phyloP scores from a whole-genome alignment of 2,797 vertebrate genomes.

The Aeoliscus strigatus region DNA sequence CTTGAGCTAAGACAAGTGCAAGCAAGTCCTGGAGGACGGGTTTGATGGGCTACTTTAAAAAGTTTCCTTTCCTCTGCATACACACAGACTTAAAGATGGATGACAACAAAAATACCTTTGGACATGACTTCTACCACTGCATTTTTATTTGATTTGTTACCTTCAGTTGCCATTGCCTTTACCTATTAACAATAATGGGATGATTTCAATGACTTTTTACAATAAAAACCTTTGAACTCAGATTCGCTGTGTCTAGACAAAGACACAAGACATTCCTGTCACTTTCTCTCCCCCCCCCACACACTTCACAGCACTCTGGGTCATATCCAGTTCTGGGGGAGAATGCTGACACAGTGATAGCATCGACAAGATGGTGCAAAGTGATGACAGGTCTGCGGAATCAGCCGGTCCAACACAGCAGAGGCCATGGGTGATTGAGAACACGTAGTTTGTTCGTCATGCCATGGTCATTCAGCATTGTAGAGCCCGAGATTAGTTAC shows the following conservation, averaged over 20 bases:
- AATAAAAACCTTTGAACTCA: no score
- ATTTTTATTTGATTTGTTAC: neutral
- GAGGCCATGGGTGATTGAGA: slow-evolving; percentile 52
- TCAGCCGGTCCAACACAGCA: slow-evolving; percentile 58
- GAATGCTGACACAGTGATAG: slow-evolving; percentile 64
- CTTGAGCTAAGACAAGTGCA: slow-evolving; percentile 62
- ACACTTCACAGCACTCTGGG: slow-evolving; percentile 50
- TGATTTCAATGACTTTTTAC: no score
- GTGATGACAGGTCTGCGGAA: slow-evolving; percentile 71
- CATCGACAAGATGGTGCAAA: slow-evolving; percentile 68
- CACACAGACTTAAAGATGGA: slow-evolving; percentile 9
- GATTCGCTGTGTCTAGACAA: no score
- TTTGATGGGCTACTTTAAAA: slow-evolving; percentile 69
- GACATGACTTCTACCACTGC: no score
- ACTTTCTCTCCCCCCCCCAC: no score
- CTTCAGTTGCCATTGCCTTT: no score
- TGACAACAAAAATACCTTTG: neutral
- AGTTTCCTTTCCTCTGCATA: slow-evolving; percentile 46
- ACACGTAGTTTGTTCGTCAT: slow-evolving; percentile 38
- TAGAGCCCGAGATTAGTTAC: neutral
- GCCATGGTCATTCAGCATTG: slow-evolving; percentile 29
- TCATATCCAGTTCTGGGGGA: slow-evolving; percentile 73
- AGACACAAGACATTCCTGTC: no score
- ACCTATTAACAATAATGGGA: no score
- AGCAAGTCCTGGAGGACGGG: slow-evolving; percentile 61